Percentiles rank a stretch among this genome's conserved stretches.
These are phyloP conservation scores for Apostichopus parvimensis DNA, from an alignment of 35 echinoderm and acorn worm species.

Conservation along the genomic window DNA sequence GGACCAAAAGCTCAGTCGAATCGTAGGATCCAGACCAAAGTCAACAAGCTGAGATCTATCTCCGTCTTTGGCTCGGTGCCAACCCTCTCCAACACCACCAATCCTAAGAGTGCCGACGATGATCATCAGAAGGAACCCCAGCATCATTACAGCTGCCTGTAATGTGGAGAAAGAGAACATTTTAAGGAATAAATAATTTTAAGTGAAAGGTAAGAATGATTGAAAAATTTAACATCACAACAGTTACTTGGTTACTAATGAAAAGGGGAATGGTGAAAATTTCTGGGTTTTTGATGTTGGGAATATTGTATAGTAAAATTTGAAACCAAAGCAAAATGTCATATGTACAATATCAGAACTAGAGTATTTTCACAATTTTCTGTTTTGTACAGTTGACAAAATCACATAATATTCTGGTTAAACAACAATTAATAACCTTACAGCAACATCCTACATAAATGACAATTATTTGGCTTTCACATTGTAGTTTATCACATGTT, in stretches of 20 bases:
- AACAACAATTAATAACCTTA: no score
- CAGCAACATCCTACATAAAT: no score
- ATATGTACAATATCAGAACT: no score
- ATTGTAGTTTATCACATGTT: no score
- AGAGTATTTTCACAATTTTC: no score
- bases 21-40: slow-evolving; percentile 31
- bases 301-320: no score
- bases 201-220: neutral
- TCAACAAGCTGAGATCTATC: slow-evolving; percentile 6
- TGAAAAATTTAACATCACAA: neutral
- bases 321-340: no score
- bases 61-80: slow-evolving; percentile 22
- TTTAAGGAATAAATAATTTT: neutral
- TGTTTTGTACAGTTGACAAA: no score
- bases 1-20: slow-evolving; percentile 40
- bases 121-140: slow-evolving; percentile 14
- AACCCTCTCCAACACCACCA: slow-evolving; percentile 24
- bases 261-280: no score
- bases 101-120: slow-evolving; percentile 13
- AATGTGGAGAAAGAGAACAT: neutral
- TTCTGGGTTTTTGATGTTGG: no score
- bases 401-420: no score
- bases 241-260: neutral
- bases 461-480: no score
- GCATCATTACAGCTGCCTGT: slow-evolving; percentile 32